A percentile compares a stretch with the other conserved stretches of the same genome.
Evolutionary conservation across 92 coral and sea anemone genomes (phyloP).

Genomic region (Siderastrea siderea): DNA sequence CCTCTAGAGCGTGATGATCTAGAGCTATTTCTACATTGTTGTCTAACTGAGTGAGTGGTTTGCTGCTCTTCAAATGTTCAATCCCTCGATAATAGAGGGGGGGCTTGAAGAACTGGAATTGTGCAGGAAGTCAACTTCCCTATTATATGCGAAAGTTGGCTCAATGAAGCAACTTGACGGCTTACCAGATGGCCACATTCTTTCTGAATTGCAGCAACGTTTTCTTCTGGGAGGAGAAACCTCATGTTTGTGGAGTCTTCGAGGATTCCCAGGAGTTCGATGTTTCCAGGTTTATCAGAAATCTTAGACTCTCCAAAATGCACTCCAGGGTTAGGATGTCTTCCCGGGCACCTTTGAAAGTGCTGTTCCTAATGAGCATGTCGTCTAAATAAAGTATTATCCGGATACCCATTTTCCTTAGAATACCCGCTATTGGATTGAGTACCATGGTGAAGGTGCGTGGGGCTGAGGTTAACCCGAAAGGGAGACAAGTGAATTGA

Average conservation of each 20-base stretch:
- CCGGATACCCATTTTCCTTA: constrained; percentile 24
- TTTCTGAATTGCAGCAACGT: too few species aligned
- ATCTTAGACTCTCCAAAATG: too few species aligned
- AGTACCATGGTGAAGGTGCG: constrained; percentile 15
- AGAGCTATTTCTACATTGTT: background rate
- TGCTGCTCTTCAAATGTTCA: background rate
- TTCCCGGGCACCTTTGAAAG: too few species aligned
- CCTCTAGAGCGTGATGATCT: too few species aligned
- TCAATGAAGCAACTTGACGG: constrained; percentile 3
- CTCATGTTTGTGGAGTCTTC: too few species aligned
- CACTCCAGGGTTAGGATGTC: too few species aligned
- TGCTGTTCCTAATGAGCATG: background rate
- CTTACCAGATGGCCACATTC: background rate
- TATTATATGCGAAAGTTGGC: constrained; percentile 17
- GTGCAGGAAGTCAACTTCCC: constrained; percentile 22
- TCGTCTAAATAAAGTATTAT: constrained; percentile 30
- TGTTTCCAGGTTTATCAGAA: background rate
- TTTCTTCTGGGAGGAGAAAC: too few species aligned
- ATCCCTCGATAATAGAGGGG: constrained; percentile 25
- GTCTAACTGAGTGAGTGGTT: background rate
- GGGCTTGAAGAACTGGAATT: constrained; percentile 20
- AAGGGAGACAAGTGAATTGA: constrained; percentile 16
- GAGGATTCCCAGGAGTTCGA: too few species aligned
- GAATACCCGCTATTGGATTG: background rate
- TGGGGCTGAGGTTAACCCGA: constrained; percentile 32